Base-by-base conservation (phyloP, 2,888 invertebrate genomes). In the Eristalinus sepulchralis region DNA sequence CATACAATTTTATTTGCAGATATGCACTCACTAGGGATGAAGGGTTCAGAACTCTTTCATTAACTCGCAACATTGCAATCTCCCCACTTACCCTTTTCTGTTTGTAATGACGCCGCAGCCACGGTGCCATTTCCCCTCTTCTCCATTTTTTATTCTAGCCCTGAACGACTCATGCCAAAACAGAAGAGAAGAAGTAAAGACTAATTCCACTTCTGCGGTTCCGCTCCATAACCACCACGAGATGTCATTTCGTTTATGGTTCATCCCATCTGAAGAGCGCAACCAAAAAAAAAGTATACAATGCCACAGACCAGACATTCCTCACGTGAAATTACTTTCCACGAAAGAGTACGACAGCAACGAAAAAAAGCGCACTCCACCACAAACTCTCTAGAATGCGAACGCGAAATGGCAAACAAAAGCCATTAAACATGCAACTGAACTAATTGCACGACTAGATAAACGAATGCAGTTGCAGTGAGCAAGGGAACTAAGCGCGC, bases 401-500 rank as follows among this genome's bases (percentile, higher is more conserved):
- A 73, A 70, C 73, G 73, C 47, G 36, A 78, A 70, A 47, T 47
- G 47, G 64, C 63, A 64, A 78, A 78, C 77, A 66, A 78, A 83
- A 83, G 63, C 62, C 73, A 78, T 73, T 73, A 64, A 83, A 78
- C 78, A 83, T 83, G 83, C 83, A 83, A 78, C 78, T 64, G 63
- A 83, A 83, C 68, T 83, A 78, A 83, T 83, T 83, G 78, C 68
- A 78, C 57, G 67, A 63, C 78, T 64, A 78, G 78, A 73, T 83
- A 80, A 73, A 60, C 80, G 80, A 80, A 72, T 55, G 66, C 59
- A 80, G 76, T 67, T 31, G 34, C 60, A 27, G 24, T 24, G 24
- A 33, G 24, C n/a, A 31, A 53, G 55, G 62, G 66, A 62, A 22
- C 68, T 47, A 47, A 67, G 67, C 20, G 34, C 31, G 67, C 24